Percentiles rank a stretch among this genome's conserved stretches.
These are phyloP conservation scores for Pollenia angustigena DNA, from an alignment of 2,888 invertebrate species.

Conservation along the genomic window DNA sequence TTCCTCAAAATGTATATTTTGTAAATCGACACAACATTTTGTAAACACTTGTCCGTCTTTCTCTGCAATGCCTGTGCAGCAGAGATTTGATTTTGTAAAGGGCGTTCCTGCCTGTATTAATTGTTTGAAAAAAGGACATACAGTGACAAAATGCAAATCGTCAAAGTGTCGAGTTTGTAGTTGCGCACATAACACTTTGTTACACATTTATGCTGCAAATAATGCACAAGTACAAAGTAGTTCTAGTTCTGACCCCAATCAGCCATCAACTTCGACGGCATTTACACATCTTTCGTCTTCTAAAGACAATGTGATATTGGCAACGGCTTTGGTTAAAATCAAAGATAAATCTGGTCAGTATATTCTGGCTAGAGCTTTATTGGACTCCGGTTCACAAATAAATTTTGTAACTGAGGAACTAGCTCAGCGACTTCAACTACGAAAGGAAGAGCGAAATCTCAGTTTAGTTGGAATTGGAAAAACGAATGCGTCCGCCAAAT, in stretches of 20 bases:
- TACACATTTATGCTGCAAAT: constrained; percentile 58
- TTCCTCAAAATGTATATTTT: constrained; percentile 1
- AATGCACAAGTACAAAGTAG: background rate
- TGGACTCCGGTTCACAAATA: constrained; percentile 51
- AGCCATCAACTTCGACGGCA: constrained; percentile 25
- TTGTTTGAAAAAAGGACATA: too few relatives aligned
- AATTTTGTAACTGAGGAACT: constrained; percentile 62
- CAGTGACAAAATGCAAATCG: constrained; percentile 62
- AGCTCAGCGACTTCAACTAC: constrained; percentile 40
- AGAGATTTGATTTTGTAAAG: constrained; percentile 46
- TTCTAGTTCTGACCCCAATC: background rate
- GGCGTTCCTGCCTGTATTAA: too few relatives aligned
- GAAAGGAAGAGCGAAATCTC: constrained; percentile 32
- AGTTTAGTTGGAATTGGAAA: constrained; percentile 52
- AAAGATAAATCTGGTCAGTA: constrained; percentile 39
- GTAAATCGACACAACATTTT: constrained; percentile 12
- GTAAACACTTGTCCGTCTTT: constrained; percentile 12
- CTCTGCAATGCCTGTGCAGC: background rate
- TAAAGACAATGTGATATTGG: constrained; percentile 56
- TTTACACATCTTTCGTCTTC: constrained; percentile 14
- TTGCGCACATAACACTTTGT: constrained; percentile 53
- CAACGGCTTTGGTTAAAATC: constrained; percentile 58
- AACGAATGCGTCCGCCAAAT: constrained; percentile 36
- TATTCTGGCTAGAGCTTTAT: constrained; percentile 38
- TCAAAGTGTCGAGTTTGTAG: constrained; percentile 39